These are phyloP conservation scores for Prunella strophiata DNA, from an alignment of 2,797 vertebrate species.

Conservation along the genomic window DNA sequence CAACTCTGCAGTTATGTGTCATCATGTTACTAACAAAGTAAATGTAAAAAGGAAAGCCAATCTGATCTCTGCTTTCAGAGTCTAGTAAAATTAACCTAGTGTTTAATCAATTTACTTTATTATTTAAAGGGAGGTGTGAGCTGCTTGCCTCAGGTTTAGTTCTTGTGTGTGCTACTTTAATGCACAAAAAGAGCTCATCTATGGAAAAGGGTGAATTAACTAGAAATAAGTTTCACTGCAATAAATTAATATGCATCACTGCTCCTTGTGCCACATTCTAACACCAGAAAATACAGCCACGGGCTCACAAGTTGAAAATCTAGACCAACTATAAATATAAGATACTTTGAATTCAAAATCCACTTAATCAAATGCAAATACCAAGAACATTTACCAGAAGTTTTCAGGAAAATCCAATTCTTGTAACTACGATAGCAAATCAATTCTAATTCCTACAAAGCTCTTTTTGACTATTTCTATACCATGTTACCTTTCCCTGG, in stretches of 20 bases:
- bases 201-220: neutral
- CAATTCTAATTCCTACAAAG: neutral
- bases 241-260: neutral
- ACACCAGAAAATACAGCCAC: neutral
- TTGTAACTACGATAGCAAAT: neutral
- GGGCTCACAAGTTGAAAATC: neutral
- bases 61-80: conserved; percentile 13
- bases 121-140: neutral
- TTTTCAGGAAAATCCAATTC: neutral
- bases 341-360: neutral
- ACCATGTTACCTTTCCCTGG: neutral
- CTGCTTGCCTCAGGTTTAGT: neutral
- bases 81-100: conserved; percentile 8
- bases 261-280: neutral
- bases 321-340: neutral
- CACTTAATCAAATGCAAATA: neutral
- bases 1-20: neutral
- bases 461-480: neutral
- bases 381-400: neutral
- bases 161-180: neutral
- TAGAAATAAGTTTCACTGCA: neutral
- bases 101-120: conserved; percentile 31
- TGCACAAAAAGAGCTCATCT: neutral
- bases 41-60: neutral
- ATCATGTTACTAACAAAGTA: neutral